Evolutionary conservation across 2,797 vertebrate genomes (phyloP).

Genomic region (Octomys mimax): DNA sequence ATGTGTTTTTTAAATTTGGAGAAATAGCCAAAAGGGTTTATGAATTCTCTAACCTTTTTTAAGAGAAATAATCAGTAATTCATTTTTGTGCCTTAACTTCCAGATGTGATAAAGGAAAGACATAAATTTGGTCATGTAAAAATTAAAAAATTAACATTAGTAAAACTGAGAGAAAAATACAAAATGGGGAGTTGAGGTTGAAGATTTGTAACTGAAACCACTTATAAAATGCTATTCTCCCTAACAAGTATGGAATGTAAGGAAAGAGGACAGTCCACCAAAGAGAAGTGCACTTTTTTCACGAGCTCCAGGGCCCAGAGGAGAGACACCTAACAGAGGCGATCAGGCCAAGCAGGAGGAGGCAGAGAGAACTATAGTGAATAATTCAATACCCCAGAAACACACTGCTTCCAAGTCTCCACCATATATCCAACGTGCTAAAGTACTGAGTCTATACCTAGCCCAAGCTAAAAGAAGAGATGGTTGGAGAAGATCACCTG

Average conservation of each 20-base stretch:
- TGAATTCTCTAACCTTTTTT: not conserved
- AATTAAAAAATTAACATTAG: not conserved
- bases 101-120: not conserved
- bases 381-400: not conserved
- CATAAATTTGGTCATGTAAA: constrained; percentile 17
- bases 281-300: not conserved
- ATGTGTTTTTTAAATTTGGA: constrained; percentile 52
- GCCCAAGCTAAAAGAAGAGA: not conserved
- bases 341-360: not conserved
- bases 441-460: not conserved
- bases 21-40: constrained; percentile 19
- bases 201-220: not conserved
- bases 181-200: not conserved
- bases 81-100: constrained; percentile 33
- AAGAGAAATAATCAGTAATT: not conserved
- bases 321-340: not conserved
- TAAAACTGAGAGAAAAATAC: constrained; percentile 38
- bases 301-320: not conserved
- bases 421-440: not conserved
- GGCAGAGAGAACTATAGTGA: not conserved
- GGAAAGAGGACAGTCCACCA: not conserved
- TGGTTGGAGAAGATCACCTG: not conserved
- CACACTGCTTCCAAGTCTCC: not conserved
- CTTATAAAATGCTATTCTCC: not conserved
- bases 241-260: not conserved